Evolutionary conservation across 2,797 vertebrate genomes (phyloP), one percentile per base, ranked within the genome.

Genomic region (Arremon brunneinucha): DNA sequence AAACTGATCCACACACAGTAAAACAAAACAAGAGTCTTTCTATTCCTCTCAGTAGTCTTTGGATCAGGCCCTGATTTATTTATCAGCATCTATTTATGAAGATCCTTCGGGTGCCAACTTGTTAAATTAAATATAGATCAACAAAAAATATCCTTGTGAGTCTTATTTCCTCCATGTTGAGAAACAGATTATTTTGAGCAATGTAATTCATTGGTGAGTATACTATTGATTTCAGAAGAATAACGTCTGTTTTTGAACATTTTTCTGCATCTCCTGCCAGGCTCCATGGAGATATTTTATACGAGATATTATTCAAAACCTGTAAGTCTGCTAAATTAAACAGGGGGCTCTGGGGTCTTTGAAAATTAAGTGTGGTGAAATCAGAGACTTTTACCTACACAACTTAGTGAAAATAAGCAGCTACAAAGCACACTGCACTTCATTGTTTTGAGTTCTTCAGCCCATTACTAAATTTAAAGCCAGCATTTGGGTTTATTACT

Each of bases 301-400:
- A 87, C 24, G 56, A 93, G 59, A 91, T 83, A 87, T 85, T 95
- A 92, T 87, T 94, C 87, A 94, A 97, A 96, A 97, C 32, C 89
- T 95, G 30, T 93, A 94, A 95, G 71, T 79, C 77, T 77, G 80
- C 74, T 95, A 97, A 97, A 96, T 94, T 94, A 97, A 96, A 83
- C 64, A 72, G 34, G 63, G 74, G 44, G 76, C 92, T 95, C 77
- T 84, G 7, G 74, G 71, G 91, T 71, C 94, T 95, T 94, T 94
- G 96, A 96, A 97, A 97, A 97, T 93, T 89, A 97, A 93, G 89
- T 91, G 72, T 92, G 86, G 95, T 21, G 57, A 94, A 97, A 97
- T 35, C 68, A 95, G 94, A 97, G 52, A 89, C 71, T 80, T 94
- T 27, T 89, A 94, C 94, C 96, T 93, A 69, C 11, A 69, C 46